These are phyloP conservation scores for Radopholus similis DNA, from an alignment of 1,140 invertebrate genomes.

Conservation along the genomic window DNA sequence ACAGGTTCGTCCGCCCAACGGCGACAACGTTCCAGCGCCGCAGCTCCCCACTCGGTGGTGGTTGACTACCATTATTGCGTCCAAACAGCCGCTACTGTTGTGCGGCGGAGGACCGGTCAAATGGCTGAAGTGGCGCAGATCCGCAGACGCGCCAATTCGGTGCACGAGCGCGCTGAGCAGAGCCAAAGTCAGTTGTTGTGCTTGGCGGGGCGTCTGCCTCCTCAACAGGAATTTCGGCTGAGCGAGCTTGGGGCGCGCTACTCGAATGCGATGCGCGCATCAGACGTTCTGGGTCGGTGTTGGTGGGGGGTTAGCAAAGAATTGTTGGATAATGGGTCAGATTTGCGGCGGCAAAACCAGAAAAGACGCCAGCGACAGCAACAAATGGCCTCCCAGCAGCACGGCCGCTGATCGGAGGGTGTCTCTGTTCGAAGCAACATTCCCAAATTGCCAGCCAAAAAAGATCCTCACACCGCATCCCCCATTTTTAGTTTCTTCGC, in stretches of 20 bases:
- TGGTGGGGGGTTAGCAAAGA: not conserved
- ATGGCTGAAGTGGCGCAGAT: not conserved
- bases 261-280: slow-evolving; percentile 4
- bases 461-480: too few species aligned
- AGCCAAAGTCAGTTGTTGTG: slow-evolving; percentile 8
- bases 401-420: too few species aligned
- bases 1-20: not conserved
- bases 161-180: not conserved
- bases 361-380: not conserved
- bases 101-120: not conserved
- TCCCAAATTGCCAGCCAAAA: too few species aligned
- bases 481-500: too few species aligned
- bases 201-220: slow-evolving; percentile 13
- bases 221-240: slow-evolving; percentile 6
- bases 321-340: not conserved
- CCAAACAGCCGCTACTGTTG: not conserved
- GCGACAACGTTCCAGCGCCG: not conserved
- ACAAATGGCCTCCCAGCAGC: too few species aligned
- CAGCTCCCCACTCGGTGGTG: slow-evolving; percentile 1
- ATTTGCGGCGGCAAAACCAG: too few species aligned
- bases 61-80: not conserved
- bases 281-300: slow-evolving; percentile 1
- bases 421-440: too few species aligned
- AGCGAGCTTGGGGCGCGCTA: slow-evolving; percentile 3
- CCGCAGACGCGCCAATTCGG: not conserved